Conservation (phyloP, 2,797 vertebrate genomes). For the Prunella strophiata region DNA sequence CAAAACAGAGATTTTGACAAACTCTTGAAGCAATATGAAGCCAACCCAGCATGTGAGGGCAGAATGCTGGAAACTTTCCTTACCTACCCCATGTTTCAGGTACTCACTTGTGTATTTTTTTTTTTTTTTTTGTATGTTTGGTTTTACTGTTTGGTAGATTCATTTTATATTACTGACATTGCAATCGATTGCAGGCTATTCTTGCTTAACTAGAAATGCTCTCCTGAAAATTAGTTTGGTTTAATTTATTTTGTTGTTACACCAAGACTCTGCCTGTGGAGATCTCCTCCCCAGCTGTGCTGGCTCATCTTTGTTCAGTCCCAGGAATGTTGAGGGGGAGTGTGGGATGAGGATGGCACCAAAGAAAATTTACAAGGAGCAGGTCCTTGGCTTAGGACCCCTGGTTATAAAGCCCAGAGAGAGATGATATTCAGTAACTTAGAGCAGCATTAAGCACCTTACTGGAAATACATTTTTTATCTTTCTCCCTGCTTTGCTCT, state of each 20-base stretch:
- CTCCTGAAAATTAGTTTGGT: background rate
- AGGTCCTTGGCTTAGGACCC: background rate
- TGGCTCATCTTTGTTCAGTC: background rate
- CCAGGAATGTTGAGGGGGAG: background rate
- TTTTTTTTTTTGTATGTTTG: background rate
- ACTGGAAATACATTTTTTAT: background rate
- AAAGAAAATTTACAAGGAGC: background rate
- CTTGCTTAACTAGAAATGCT: background rate
- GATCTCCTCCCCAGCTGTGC: background rate
- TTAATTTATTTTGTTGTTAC: background rate
- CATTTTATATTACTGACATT: background rate
- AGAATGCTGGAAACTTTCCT: conserved; percentile 98
- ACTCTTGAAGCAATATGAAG: conserved; percentile 97
- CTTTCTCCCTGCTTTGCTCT: background rate
- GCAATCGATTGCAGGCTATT: background rate
- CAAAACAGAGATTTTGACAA: conserved; percentile 99
- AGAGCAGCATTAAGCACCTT: background rate
- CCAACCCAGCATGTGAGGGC: conserved; percentile 95
- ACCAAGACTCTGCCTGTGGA: background rate
- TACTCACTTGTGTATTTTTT: conserved; percentile 55
- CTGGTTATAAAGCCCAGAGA: background rate
- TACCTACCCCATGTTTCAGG: conserved; percentile 99
- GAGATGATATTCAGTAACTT: background rate
- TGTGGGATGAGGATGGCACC: background rate
- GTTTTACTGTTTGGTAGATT: background rate